Evolutionary conservation across 2,797 vertebrate genomes (phyloP), one percentile per base, ranked within the genome.

Genomic region (Amazonetta brasiliensis): DNA sequence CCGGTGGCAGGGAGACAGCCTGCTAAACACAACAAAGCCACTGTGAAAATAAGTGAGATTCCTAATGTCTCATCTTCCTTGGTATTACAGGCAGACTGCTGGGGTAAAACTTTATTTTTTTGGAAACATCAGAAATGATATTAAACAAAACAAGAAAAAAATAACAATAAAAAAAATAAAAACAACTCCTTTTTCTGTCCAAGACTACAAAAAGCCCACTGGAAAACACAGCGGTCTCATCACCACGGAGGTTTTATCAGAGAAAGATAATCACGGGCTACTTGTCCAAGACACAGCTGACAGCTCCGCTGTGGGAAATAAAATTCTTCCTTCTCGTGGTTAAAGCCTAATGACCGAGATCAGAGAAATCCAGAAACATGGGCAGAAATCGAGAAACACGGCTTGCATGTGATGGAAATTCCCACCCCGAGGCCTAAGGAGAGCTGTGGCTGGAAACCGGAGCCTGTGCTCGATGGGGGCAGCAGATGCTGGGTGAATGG

Each of bases 381-480:
- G 41, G 13, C 5, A 67, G 67, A 43, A 59, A 23, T 2, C 37
- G 13, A 33, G 41, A 33, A 22, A 18, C 6, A 0, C 2, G 6
- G 4, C 26, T 17, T 31, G 23, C 9, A 1, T 2, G 54, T 31
- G 14, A 2, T 1, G 31, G 25, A 31, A 17, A n/a, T 33, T 39
- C 48, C 48, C 31, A 4, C 58, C 31, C 37, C 7, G 20, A 59
- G n/a, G 26, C 62, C 52, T 0, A 6, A 15, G 58, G 75, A 15
- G 28, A 2, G 0, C 2, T 6, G 72, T 4, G 21, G 9, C 7
- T 0, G 1, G 7, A 9, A 2, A 7, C 4, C 15, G 6, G 37
- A 44, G 2, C 13, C 25, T 17, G 41, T 6, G 13, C 21, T 1
- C 1, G 1, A 21, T 3, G 41, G 7, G 1, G 3, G 64, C 66